A percentile compares a stretch with the other conserved stretches of the same genome.
phyloP scores from a whole-genome alignment of 2,888 invertebrate species.

The Campoplex nolae region DNA sequence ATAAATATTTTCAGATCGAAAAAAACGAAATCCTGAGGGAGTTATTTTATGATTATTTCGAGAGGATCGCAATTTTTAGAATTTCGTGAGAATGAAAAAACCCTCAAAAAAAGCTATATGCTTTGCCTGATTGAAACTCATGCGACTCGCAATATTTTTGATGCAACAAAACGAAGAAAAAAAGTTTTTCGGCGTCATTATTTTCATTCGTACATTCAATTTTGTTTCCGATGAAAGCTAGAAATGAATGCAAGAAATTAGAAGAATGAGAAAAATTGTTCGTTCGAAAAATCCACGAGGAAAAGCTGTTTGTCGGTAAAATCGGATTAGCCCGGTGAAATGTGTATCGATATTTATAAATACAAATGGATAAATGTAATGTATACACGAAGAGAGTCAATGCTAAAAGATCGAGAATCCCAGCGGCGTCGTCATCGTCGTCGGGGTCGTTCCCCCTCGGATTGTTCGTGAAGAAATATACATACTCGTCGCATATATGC shows the following conservation, averaged over 20 bases:
- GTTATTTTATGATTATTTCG: too few relatives aligned
- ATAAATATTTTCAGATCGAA: too few relatives aligned
- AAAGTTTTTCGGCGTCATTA: not conserved
- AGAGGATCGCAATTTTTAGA: too few relatives aligned
- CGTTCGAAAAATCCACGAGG: not conserved
- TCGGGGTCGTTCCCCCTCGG: conserved; percentile 72
- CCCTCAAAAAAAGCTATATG: too few relatives aligned
- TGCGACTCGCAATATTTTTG: too few relatives aligned
- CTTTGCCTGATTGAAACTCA: too few relatives aligned
- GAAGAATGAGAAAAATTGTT: not conserved
- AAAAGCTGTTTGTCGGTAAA: not conserved
- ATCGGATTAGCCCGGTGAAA: not conserved
- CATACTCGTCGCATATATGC: conserved; percentile 68
- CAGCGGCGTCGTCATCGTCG: conserved; percentile 57
- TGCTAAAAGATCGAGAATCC: conserved; percentile 66
- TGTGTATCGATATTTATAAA: not conserved
- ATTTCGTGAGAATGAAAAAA: too few relatives aligned
- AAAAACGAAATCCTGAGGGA: too few relatives aligned
- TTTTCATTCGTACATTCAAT: not conserved
- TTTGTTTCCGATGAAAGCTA: not conserved
- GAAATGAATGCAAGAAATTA: not conserved
- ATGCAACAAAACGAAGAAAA: too few relatives aligned
- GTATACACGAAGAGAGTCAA: conserved; percentile 53
- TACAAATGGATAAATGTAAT: not conserved
- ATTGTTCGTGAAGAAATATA: conserved; percentile 71